phyloP scores from a whole-genome alignment of 1,140 invertebrate species.

The Drosophila kohkoa region DNA sequence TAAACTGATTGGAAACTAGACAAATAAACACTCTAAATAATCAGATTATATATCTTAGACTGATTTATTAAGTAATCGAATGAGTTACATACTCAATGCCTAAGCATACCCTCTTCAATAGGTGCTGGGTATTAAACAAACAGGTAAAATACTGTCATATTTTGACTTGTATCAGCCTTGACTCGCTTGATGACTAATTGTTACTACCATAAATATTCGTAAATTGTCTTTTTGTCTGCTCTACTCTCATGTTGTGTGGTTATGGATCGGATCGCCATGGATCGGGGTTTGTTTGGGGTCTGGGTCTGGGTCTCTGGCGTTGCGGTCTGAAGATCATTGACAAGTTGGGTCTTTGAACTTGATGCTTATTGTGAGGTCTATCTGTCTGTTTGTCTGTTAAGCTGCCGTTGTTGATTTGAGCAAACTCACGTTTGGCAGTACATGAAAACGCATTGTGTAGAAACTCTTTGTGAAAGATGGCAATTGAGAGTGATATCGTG shows the following conservation, averaged over 20 bases:
- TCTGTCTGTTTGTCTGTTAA: slow-evolving; percentile 1
- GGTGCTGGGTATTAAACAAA: background rate
- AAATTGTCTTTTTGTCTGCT: slow-evolving; percentile 22
- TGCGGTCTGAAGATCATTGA: slow-evolving; percentile 33
- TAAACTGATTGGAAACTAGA: too few relatives aligned
- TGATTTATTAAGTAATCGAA: too few relatives aligned
- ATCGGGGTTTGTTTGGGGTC: background rate
- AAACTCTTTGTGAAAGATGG: slow-evolving; percentile 1
- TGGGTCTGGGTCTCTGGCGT: background rate
- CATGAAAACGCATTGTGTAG: background rate
- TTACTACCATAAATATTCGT: slow-evolving; percentile 27
- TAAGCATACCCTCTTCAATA: background rate
- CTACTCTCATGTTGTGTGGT: slow-evolving; percentile 2
- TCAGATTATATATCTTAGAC: too few relatives aligned
- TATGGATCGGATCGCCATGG: background rate
- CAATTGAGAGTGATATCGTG: slow-evolving; percentile 13
- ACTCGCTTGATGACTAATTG: slow-evolving; percentile 26
- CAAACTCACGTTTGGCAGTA: slow-evolving; percentile 6
- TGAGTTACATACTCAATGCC: too few relatives aligned
- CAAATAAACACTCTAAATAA: too few relatives aligned
- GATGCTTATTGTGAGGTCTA: background rate
- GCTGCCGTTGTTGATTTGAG: background rate
- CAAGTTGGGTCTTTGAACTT: slow-evolving; percentile 35
- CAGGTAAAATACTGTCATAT: background rate
- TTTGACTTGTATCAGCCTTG: slow-evolving; percentile 14